Base-by-base conservation (phyloP, 2,888 invertebrate species). In the Napeogenes inachia region DNA sequence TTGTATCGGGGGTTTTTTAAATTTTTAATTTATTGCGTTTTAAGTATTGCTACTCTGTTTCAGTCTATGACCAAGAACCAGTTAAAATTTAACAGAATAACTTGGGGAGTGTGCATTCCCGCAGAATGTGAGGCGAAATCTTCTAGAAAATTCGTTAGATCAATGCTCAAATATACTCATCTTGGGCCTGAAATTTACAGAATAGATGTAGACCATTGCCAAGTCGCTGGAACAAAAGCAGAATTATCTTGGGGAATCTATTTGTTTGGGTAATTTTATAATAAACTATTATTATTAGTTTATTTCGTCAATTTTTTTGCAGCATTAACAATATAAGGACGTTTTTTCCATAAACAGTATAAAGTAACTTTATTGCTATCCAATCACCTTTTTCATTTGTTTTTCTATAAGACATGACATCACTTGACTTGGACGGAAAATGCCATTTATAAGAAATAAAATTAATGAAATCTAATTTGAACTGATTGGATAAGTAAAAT, bases 81-180 rank as follows among this genome's bases (percentile, higher is more conserved):
- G 0, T 70, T 73, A 5, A 68, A 46, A 47, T 64, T 64, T 33
- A 77, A 76, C 45, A 62, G 59, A 1, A 57, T 80, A 42, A 68
- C 66, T 0, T 73, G 76, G 72, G 82, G 82, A 0, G 60, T 75
- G 0, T 82, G 82, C 53, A 32, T 79, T 4, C 81, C 82, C 1
- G 70, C 70, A 1, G 61, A 59, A 0, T 82, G 82, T 33, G 61
- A 64, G 4, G 59, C 69, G n/a, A 57, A 58, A 2, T 74, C 80
- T 3, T 68, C 75, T 0, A 13, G 68, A 3, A 78, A 73, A 58
- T 67, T 82, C 13, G 61, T 73, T 8, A 71, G 60, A 13, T 66
- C 68, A 0, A 64, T 81, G 13, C 70, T 75, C 21, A 63, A 60
- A 30, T 57, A 68, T 3, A 71, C 73, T 2, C 73, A 77, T 47